These are phyloP conservation scores for Chlamydotis undulata DNA, from an alignment of 2,113 vertebrate genomes.

Conservation along the genomic window DNA sequence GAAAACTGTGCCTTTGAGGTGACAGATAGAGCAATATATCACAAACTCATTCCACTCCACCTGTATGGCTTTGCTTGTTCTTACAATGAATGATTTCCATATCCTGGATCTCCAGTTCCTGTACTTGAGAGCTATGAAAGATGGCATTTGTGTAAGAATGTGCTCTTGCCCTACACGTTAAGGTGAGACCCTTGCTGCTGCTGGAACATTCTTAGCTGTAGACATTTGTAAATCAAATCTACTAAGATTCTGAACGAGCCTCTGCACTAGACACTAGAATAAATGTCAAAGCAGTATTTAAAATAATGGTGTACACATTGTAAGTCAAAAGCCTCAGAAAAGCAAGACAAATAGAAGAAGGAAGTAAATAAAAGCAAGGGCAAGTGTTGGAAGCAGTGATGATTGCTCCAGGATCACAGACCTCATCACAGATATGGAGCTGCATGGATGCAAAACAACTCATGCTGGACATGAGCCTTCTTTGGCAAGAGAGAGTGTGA, in stretches of 20 bases:
- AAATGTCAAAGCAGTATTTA: background rate
- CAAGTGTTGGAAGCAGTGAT: background rate
- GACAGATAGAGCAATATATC: conserved; percentile 45
- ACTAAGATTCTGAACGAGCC: background rate
- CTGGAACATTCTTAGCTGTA: background rate
- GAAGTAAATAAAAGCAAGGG: background rate
- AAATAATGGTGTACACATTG: background rate
- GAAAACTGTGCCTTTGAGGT: background rate
- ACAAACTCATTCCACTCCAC: conserved; percentile 32
- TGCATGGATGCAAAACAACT: background rate
- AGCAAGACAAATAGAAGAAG: background rate
- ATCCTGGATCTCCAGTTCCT: background rate
- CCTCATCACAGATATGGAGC: background rate
- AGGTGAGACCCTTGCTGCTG: background rate
- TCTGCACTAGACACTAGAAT: background rate
- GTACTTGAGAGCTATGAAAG: background rate
- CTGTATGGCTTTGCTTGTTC: conserved; percentile 19
- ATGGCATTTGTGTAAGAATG: background rate
- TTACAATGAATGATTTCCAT: conserved; percentile 27
- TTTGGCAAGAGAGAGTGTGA: background rate
- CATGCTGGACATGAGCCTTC: background rate
- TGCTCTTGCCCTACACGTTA: background rate
- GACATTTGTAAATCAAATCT: background rate
- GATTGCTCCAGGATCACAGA: background rate
- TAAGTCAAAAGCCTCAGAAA: background rate